Conservation (phyloP, 2,113 vertebrate genomes). For the Myotis yumanensis region DNA sequence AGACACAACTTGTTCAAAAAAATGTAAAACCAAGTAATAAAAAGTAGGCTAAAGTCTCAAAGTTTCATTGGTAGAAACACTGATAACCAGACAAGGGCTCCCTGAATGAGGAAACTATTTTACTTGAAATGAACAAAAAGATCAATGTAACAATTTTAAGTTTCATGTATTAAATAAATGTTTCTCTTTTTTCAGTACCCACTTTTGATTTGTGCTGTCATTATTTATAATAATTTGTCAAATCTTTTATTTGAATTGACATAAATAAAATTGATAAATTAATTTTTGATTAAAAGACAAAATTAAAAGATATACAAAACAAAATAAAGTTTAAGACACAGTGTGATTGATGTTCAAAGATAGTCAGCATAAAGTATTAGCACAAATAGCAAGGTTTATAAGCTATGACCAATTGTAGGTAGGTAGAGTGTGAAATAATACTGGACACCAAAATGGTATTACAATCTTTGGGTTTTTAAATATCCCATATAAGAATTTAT, state of each 20-base stretch:
- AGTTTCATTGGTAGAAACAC: constrained; percentile 66
- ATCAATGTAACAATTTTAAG: constrained; percentile 71
- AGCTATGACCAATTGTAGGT: background rate
- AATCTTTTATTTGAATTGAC: background rate
- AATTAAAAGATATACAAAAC: constrained; percentile 34
- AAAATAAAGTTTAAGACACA: constrained; percentile 26
- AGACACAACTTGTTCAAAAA: constrained; percentile 64
- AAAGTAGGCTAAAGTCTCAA: constrained; percentile 61
- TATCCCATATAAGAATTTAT: background rate
- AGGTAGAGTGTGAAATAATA: background rate
- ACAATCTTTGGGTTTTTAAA: background rate
- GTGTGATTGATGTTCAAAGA: background rate
- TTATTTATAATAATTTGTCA: constrained; percentile 58
- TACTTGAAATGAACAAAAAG: constrained; percentile 67
- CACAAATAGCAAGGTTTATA: background rate
- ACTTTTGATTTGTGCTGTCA: constrained; percentile 57
- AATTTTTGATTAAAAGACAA: constrained; percentile 60
- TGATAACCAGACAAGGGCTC: constrained; percentile 58
- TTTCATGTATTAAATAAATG: constrained; percentile 71
- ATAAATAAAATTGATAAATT: constrained; percentile 39
- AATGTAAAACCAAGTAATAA: constrained; percentile 59
- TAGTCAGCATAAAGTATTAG: background rate
- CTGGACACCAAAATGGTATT: background rate
- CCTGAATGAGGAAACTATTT: constrained; percentile 65
- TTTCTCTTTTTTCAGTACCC: constrained; percentile 56